Conservation (phyloP, 2,888 invertebrate genomes). For the Drosophila macrospina region DNA sequence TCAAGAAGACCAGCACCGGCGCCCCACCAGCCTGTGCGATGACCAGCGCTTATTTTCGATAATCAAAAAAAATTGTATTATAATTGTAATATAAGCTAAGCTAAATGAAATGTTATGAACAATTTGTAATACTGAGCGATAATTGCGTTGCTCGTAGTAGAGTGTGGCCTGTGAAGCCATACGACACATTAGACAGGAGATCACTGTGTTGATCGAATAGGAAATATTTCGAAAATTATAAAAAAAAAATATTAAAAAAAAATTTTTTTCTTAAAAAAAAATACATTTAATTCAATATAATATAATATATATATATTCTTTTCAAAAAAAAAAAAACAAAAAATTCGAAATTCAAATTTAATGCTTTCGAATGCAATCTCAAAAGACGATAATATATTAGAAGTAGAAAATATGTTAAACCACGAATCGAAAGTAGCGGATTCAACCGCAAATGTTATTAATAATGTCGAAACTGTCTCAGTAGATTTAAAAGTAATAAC, state of each 20-base stretch:
- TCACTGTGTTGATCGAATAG: background rate
- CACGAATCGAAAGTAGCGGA: slow-evolving; percentile 8
- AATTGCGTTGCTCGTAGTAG: background rate
- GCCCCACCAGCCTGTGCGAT: no score
- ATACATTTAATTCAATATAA: no score
- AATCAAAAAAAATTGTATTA: background rate
- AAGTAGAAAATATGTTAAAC: slow-evolving; percentile 1
- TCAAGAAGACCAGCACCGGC: no score
- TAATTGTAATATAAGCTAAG: no score
- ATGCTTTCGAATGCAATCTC: background rate
- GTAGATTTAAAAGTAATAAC: no score
- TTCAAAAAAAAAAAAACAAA: background rate
- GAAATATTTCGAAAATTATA: no score
- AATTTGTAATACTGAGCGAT: background rate
- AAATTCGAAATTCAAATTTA: background rate
- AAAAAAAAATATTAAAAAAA: no score
- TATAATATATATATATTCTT: no score
- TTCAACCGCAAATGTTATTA: background rate
- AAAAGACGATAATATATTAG: slow-evolving; percentile 1
- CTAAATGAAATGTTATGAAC: background rate
- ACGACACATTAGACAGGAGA: slow-evolving; percentile 10
- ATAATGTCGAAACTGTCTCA: no score
- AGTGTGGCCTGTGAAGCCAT: slow-evolving; percentile 12
- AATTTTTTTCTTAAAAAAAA: no score
- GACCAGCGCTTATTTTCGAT: background rate